A percentile compares a stretch with the other conserved stretches of the same genome.
Evolutionary conservation across 2,113 vertebrate species (phyloP).

Genomic region (Varanus komodoensis): DNA sequence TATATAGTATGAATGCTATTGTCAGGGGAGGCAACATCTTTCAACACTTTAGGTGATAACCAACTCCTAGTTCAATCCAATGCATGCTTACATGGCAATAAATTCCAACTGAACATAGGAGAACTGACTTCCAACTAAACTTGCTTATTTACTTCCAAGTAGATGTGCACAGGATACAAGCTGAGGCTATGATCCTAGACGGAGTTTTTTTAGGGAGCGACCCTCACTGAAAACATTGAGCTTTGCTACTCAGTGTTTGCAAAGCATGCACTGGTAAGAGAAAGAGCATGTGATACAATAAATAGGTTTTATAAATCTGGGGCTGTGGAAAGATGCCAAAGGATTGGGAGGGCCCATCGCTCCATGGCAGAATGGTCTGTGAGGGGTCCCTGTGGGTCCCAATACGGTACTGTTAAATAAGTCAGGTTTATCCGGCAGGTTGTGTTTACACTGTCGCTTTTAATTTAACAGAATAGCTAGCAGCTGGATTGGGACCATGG

Average conservation of each 20-base stretch:
- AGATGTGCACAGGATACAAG: neutral
- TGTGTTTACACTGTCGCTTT: no score
- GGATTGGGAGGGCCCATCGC: neutral
- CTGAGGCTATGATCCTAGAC: neutral
- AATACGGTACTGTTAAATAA: neutral
- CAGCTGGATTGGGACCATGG: no score
- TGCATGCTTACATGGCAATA: neutral
- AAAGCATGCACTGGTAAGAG: neutral
- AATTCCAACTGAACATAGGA: neutral
- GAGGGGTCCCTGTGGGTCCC: no score
- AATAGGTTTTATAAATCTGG: neutral
- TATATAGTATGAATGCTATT: neutral
- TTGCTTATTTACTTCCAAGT: neutral
- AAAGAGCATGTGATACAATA: neutral
- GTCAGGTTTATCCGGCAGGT: neutral
- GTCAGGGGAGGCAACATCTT: no score
- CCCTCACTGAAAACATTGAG: neutral
- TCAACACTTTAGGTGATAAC: neutral
- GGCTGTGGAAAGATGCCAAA: neutral
- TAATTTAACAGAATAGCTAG: neutral
- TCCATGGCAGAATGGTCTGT: neutral
- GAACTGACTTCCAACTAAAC: neutral
- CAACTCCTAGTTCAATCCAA: neutral
- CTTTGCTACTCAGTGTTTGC: no score
- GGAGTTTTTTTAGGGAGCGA: no score